These are phyloP conservation scores for Lichenostomus cassidix DNA, from an alignment of 2,113 vertebrate genomes.

Conservation along the genomic window DNA sequence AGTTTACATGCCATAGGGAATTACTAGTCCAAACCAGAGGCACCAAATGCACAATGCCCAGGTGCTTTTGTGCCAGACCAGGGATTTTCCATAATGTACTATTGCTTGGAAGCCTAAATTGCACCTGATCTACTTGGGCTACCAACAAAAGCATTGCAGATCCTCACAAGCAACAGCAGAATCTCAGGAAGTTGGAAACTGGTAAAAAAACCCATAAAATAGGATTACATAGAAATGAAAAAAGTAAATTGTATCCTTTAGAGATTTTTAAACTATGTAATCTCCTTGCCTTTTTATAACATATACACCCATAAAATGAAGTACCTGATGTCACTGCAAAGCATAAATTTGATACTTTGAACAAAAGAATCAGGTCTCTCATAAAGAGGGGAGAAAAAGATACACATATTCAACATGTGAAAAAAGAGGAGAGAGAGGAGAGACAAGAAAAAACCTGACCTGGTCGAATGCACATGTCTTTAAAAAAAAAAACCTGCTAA, in stretches of 20 bases:
- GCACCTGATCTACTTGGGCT: neutral
- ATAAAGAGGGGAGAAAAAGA: neutral
- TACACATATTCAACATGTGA: neutral
- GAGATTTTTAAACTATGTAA: neutral
- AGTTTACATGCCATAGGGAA: neutral
- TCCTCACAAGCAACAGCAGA: neutral
- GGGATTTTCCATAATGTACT: neutral
- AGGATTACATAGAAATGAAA: neutral
- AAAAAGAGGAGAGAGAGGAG: neutral
- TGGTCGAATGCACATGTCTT: neutral
- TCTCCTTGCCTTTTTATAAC: neutral
- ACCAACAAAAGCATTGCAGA: neutral
- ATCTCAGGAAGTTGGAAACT: neutral
- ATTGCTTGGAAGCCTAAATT: neutral
- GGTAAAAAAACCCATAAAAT: neutral
- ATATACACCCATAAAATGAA: neutral
- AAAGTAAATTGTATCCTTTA: neutral
- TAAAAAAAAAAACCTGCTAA: neutral
- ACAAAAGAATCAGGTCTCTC: neutral
- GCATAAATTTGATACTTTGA: neutral
- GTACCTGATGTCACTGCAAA: neutral
- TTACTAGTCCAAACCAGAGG: neutral
- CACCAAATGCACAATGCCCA: neutral
- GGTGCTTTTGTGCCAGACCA: neutral
- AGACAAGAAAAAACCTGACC: neutral